Base-by-base conservation (phyloP, 2,113 vertebrate species). In the Globicephala melas region DNA sequence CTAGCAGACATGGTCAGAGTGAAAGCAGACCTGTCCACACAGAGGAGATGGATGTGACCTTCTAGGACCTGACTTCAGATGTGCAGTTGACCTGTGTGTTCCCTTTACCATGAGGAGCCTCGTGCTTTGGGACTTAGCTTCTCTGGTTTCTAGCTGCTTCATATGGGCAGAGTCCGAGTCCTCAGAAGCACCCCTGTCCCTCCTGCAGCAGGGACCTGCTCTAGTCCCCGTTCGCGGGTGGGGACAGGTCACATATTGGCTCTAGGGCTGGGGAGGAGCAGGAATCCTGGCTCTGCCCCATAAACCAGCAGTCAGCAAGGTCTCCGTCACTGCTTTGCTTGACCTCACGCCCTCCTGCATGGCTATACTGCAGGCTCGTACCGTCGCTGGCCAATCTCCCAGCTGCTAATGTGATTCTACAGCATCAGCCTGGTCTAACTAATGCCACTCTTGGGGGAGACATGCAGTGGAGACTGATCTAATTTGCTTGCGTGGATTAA, bases 231-330 rank as follows among this genome's bases (percentile, higher is more conserved):
- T 38, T 12, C 12, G n/a, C n/a, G 11, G 41, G 36, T 28, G 28
- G 14, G 23, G 33, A 77, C 50, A 68, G 41, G 90, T 5, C 47
- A 31, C 60, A 15, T 11, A 2, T 1, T 12, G 6, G 70, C 84
- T 38, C 8, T 63, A 23, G 47, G 65, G 13, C 60, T 15, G 26
- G 4, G 21, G n/a, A 68, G 90, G 47, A 60, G 36, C 74, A 55
- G 33, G 14, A 71, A 14, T 38, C 65, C 28, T 25, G 38, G 31
- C 25, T 53, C 44, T 41, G 23, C 9, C 58, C 55, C 50, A 6
- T 8, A 65, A 6, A 13, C 31, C 47, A 4, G 76, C 0, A 0
- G 44, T n/a, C 15, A 1, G 77, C 1, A 0, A 15, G 25, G 44
- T 13, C 47, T 60, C 71, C 2, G 6, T 60, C 55, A 8, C 55